Evolutionary conservation across 2,888 invertebrate genomes (phyloP).

Genomic region (Athrips mouffetella): DNA sequence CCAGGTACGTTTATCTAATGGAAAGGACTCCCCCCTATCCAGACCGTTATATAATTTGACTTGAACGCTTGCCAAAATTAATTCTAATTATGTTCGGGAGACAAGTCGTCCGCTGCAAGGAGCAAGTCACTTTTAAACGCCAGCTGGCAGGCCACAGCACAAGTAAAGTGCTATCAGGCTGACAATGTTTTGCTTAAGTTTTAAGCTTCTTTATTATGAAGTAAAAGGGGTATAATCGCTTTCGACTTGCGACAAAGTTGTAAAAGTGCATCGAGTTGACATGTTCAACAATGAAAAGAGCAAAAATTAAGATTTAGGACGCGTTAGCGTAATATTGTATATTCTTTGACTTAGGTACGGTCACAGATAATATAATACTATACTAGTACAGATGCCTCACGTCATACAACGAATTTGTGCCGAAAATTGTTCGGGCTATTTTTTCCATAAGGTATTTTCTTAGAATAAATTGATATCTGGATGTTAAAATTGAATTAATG

Average conservation of each 20-base stretch:
- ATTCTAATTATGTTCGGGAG: conserved; percentile 29
- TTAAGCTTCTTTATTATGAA: not conserved
- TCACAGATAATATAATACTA: too few species aligned
- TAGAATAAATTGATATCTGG: too few species aligned
- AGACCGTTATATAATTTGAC: conserved; percentile 13
- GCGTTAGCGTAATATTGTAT: too few species aligned
- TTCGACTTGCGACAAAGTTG: not conserved
- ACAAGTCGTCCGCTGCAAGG: conserved; percentile 26
- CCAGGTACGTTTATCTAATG: not conserved
- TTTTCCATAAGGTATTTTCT: too few species aligned
- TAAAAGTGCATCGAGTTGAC: too few species aligned
- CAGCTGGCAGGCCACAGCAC: not conserved
- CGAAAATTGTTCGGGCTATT: too few species aligned
- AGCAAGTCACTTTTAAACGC: conserved; percentile 23
- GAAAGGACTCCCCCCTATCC: not conserved
- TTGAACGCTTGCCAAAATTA: conserved; percentile 30
- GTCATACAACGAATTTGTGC: too few species aligned
- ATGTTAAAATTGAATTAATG: too few species aligned
- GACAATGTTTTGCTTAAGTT: not conserved
- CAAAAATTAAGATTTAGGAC: too few species aligned
- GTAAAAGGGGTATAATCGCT: not conserved
- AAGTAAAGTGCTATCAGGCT: not conserved
- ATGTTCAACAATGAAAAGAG: too few species aligned
- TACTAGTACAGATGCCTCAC: too few species aligned
- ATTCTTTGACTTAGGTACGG: too few species aligned